phyloP scores from a whole-genome alignment of 2,797 vertebrate species.

The Merluccius polli region DNA sequence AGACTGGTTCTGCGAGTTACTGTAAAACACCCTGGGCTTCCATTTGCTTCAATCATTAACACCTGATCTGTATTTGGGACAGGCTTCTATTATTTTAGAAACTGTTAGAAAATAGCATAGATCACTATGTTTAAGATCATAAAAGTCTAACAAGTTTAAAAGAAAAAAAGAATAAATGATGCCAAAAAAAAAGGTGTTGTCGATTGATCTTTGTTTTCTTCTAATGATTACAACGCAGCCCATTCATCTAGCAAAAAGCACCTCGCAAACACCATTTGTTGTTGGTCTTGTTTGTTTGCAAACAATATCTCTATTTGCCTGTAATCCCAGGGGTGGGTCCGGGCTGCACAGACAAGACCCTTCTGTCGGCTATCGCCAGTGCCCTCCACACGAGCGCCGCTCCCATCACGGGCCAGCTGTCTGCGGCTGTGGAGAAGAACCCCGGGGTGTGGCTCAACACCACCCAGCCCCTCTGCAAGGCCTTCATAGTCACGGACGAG shows the following conservation, averaged over 20 bases:
- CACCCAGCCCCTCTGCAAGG: conserved; percentile 92
- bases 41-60: too few relatives aligned
- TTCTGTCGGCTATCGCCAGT: conserved; percentile 93
- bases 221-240: neutral
- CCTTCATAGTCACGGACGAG: conserved; percentile 97
- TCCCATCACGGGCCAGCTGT: conserved; percentile 96
- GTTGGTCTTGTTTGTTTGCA: neutral
- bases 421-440: conserved; percentile 96
- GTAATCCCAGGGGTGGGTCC: conserved; percentile 84
- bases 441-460: conserved; percentile 98
- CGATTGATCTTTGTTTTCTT: neutral
- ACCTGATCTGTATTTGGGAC: too few relatives aligned
- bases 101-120: too few relatives aligned
- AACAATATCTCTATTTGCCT: neutral
- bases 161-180: too few relatives aligned
- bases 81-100: too few relatives aligned
- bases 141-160: too few relatives aligned
- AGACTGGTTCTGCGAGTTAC: too few relatives aligned
- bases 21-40: too few relatives aligned
- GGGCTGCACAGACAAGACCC: conserved; percentile 93
- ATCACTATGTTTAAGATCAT: too few relatives aligned
- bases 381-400: conserved; percentile 94
- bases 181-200: too few relatives aligned
- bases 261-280: neutral
- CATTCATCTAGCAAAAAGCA: neutral